Evolutionary conservation across 2,113 vertebrate genomes (phyloP).

Genomic region (Rhagologus leucostigma): DNA sequence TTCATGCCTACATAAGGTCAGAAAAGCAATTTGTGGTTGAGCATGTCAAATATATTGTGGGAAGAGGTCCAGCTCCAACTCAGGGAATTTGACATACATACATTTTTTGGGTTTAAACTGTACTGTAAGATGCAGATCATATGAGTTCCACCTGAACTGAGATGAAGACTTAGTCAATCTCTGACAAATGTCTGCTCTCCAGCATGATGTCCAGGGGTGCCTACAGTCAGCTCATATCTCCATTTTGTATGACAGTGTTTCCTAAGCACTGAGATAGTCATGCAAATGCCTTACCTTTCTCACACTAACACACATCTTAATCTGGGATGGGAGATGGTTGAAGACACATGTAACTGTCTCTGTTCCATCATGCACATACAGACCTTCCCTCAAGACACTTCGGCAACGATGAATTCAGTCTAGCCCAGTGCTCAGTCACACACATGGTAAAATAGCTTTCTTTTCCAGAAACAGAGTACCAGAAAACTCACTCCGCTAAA

Average conservation of each 20-base stretch:
- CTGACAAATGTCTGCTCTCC: not conserved
- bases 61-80: not conserved
- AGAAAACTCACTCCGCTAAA: not conserved
- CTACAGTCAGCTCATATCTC: not conserved
- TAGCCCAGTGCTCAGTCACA: not conserved
- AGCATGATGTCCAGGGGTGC: not conserved
- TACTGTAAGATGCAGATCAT: not conserved
- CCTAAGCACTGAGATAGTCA: not conserved
- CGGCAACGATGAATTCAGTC: not conserved
- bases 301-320: not conserved
- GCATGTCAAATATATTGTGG: not conserved
- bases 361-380: not conserved
- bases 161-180: not conserved
- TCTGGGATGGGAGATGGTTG: not conserved
- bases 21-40: not conserved
- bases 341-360: not conserved
- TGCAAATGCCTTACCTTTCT: not conserved
- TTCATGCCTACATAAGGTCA: not conserved
- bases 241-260: not conserved
- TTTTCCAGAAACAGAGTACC: not conserved
- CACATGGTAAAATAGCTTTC: not conserved
- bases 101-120: not conserved
- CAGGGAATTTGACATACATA: not conserved
- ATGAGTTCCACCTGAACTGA: not conserved
- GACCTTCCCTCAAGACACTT: not conserved